A percentile compares a stretch with the other conserved stretches of the same genome.
These are phyloP conservation scores for Lophotis ruficrista DNA, from an alignment of 2,113 vertebrate genomes.

Conservation along the genomic window DNA sequence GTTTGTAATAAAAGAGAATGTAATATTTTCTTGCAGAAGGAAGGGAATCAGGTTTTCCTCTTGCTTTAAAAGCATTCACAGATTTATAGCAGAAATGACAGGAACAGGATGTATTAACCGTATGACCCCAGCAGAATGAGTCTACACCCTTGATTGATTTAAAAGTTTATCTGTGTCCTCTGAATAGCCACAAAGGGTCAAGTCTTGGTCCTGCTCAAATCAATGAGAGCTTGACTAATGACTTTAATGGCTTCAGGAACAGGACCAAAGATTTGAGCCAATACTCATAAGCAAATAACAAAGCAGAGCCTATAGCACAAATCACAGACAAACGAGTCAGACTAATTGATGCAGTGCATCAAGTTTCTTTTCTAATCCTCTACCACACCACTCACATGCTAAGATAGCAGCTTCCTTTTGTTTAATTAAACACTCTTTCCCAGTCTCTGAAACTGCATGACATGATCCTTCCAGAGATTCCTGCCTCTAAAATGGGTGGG, in stretches of 20 bases:
- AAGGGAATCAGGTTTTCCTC: constrained; percentile 45
- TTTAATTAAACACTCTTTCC: constrained; percentile 42
- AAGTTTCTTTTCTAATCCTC: constrained; percentile 40
- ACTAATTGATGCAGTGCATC: constrained; percentile 52
- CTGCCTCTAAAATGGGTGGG: neutral
- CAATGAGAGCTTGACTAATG: constrained; percentile 33
- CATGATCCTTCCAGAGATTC: neutral
- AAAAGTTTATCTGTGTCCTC: constrained; percentile 74
- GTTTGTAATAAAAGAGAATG: neutral
- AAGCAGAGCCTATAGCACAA: constrained; percentile 60
- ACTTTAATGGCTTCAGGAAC: constrained; percentile 15
- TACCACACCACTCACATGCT: neutral
- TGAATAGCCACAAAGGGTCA: constrained; percentile 72
- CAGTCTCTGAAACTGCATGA: neutral
- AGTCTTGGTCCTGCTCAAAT: constrained; percentile 41
- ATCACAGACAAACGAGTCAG: constrained; percentile 34
- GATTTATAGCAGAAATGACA: constrained; percentile 75
- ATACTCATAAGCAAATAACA: constrained; percentile 73
- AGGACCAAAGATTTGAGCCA: constrained; percentile 69
- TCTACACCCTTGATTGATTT: constrained; percentile 72
- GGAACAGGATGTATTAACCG: constrained; percentile 73
- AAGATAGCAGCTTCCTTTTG: neutral
- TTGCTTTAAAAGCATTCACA: constrained; percentile 52
- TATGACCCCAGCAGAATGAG: constrained; percentile 68
- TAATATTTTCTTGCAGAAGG: constrained; percentile 37